Conservation (phyloP, 2,888 invertebrate species). For the Galeruca laticollis region DNA sequence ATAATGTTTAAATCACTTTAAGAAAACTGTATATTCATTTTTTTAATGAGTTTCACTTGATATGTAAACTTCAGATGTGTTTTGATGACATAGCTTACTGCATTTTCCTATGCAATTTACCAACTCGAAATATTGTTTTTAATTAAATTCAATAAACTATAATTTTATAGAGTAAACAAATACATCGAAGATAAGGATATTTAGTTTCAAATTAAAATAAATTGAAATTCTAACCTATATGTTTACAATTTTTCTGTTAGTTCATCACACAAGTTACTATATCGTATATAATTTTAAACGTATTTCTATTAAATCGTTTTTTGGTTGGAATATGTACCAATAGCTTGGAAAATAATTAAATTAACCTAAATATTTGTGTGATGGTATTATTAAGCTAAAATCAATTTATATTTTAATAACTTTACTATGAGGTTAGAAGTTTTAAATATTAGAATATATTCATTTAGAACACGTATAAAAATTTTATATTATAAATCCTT, state of each 20-base stretch:
- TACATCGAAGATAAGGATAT: too few species aligned
- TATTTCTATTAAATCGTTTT: neutral
- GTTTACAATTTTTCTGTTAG: neutral
- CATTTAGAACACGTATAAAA: too few species aligned
- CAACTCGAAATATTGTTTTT: neutral
- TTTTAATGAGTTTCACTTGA: constrained; percentile 2
- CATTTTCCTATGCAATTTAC: neutral
- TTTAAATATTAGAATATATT: neutral
- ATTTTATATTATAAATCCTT: too few species aligned
- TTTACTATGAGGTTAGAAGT: neutral
- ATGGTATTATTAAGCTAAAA: neutral
- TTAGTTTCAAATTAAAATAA: neutral
- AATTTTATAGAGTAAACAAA: neutral
- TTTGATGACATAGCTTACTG: constrained; percentile 10
- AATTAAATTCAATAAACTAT: neutral
- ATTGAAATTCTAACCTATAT: constrained; percentile 1
- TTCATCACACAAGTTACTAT: neutral
- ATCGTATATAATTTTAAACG: neutral
- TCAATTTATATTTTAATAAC: too few species aligned
- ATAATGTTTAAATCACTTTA: neutral
- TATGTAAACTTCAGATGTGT: constrained; percentile 10
- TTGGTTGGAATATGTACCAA: neutral
- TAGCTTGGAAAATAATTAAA: neutral
- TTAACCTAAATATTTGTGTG: neutral
- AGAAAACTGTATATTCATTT: neutral